Evolutionary conservation across 2,113 vertebrate genomes (phyloP).

Genomic region (Dolichotis patagonum): DNA sequence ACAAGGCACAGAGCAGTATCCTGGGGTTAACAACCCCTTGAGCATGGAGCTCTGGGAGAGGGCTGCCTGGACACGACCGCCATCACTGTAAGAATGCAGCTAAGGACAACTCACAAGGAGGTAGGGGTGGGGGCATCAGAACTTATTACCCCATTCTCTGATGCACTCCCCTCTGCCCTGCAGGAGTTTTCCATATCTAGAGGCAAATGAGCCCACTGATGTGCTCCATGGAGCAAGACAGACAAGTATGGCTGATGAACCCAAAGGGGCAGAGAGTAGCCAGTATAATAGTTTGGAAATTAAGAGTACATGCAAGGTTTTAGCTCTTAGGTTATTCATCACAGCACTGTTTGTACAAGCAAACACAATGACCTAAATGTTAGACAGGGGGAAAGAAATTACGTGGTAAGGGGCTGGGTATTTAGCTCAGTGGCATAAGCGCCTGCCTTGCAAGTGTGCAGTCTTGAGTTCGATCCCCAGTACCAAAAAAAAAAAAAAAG

Average conservation of each 20-base stretch:
- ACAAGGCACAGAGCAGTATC: not conserved
- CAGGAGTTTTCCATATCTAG: not conserved
- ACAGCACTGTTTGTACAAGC: slow-evolving; percentile 62
- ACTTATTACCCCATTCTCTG: not conserved
- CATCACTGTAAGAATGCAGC: not conserved
- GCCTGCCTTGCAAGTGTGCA: too few relatives aligned
- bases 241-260: not conserved
- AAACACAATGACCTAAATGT: slow-evolving; percentile 56
- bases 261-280: not conserved
- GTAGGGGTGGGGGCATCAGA: not conserved
- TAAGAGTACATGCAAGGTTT: not conserved
- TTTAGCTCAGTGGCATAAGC: too few relatives aligned
- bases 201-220: not conserved
- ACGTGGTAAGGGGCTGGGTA: too few relatives aligned
- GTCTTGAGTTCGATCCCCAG: too few relatives aligned
- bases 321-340: slow-evolving; percentile 7
- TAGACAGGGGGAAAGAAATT: not conserved
- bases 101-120: not conserved
- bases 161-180: not conserved
- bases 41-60: not conserved
- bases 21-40: not conserved
- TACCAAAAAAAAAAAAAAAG: too few relatives aligned
- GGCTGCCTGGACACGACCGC: not conserved
- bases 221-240: not conserved
- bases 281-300: not conserved